Base-by-base conservation (phyloP, 2,888 invertebrate genomes). In the Mechanitis mazaeus region DNA sequence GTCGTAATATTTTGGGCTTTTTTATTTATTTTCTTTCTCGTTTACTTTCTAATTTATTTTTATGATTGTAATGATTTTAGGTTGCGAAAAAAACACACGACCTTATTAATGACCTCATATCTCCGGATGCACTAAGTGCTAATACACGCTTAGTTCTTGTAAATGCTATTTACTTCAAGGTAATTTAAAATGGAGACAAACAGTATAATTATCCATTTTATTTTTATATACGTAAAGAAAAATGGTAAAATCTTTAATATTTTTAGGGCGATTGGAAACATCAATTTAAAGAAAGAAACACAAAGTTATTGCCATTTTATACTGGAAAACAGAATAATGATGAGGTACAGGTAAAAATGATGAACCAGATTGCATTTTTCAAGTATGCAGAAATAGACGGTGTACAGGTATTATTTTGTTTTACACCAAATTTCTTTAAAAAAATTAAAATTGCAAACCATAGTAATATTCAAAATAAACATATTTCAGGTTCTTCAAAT, bases 91-190 rank as follows among this genome's bases (percentile, higher is more conserved):
- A 65, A 54, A 71, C 71, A 6, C 62, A 67, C 28, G 61, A 69
- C 54, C 61, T 69, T 20, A 69, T 71, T 28, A 45, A 63, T 61
- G 58, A 68, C 45, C 55, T 69, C 11, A 47, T 71, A 11, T 55
- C 67, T 7, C 38, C 67, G 33, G 33, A 38, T 33, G 9, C 56
- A 9, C 50, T 71, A 9, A 28, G 33, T n/a, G 42, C 59, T 20
- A 5, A 65, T 33, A 69, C 69, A 6, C 59, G 63, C 20, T 38
- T 71, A 46, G 69, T 68, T 6, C 55, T 71, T 6, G 56, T 59
- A 35, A 64, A 68, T 53, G 71, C 69, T 38, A 64, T 69, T 33
- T 69, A 68, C 20, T 68, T 69, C 47, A 64, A 67, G 68, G 71
- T 71, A 58, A 55, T 45, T 33, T 31, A 42, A 45, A 20, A 45